Evolutionary conservation across 2,888 invertebrate species (phyloP).

Genomic region (Rhopalosiphum nymphaeae): DNA sequence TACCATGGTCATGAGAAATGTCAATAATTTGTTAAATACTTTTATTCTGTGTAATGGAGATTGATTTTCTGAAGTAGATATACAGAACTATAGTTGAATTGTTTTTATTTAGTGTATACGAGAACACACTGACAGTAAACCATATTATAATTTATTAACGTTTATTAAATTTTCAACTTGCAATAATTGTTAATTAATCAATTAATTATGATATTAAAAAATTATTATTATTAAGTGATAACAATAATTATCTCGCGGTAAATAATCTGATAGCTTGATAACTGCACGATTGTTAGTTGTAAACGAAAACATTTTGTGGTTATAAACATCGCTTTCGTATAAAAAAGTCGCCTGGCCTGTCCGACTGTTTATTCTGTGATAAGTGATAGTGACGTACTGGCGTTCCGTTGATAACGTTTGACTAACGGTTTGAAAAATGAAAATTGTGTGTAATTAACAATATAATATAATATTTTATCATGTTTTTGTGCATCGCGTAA

Average conservation of each 20-base stretch:
- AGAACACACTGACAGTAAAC: neutral
- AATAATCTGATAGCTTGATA: neutral
- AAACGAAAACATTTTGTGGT: neutral
- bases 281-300: neutral
- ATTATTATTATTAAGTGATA: neutral
- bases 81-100: neutral
- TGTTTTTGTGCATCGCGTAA: neutral
- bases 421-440: neutral
- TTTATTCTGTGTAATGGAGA: neutral
- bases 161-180: too few species aligned
- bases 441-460: neutral
- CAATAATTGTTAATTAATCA: too few species aligned
- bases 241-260: neutral
- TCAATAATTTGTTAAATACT: neutral
- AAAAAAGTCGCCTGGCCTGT: neutral
- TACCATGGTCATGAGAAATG: too few species aligned
- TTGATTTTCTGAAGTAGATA: neutral
- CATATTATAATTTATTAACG: neutral
- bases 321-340: neutral
- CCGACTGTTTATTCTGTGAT: neutral
- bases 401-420: neutral
- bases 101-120: neutral
- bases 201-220: too few species aligned
- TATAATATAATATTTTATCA: too few species aligned
- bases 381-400: neutral